Base-by-base conservation (phyloP, 1,140 invertebrate species). In the Drosophila nebulosa region DNA sequence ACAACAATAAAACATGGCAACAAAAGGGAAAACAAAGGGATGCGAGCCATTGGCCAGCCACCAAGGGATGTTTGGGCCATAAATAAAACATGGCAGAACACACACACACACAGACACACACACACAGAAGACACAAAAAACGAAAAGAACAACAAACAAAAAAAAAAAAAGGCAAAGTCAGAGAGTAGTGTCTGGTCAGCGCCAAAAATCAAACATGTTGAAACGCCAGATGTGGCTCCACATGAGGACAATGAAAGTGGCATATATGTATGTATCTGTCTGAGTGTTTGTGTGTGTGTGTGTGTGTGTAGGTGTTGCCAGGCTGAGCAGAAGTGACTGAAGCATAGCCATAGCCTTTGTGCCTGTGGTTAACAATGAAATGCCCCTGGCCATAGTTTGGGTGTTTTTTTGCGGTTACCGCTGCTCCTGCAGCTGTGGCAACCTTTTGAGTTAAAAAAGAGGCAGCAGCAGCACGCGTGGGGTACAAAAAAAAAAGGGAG, bases 51-150 rank as follows among this genome's bases (percentile, higher is more conserved):
- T 74, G 79, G 78, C 69, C 79, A 85, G 78, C 69, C 79, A 85
- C 81, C 85, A 75, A 80, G 81, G 81, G 78, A 85, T 86, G 78
- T 79, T 85, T 78, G 53, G 74, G 35, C 81, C 72, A 85, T 85
- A 85, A 85, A 85, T 85, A 85, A 85, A 85, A 85, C 81, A 85
- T 85, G 81, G 81, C 81, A 86, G 74, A 78, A 69, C 63, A 52
- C 18, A 46, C 18, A 46, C 51, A 57, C 52, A 71, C 73, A 64
- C 72, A 36, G 12, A 36, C 53, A 52, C 50, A 65, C 77, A 63
- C 77, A 39, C 46, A 57, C 50, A 68, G 63, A 42, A 60, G 53
- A 56, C 51, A 56, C 51, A 56, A 35, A 32, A 18, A 58, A 32
- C 35, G 52, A 52, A 18, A 64, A 60, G 50, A 65, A 46, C 73